phyloP scores from a whole-genome alignment of 2,113 vertebrate species.

The Puffinus mauretanicus region DNA sequence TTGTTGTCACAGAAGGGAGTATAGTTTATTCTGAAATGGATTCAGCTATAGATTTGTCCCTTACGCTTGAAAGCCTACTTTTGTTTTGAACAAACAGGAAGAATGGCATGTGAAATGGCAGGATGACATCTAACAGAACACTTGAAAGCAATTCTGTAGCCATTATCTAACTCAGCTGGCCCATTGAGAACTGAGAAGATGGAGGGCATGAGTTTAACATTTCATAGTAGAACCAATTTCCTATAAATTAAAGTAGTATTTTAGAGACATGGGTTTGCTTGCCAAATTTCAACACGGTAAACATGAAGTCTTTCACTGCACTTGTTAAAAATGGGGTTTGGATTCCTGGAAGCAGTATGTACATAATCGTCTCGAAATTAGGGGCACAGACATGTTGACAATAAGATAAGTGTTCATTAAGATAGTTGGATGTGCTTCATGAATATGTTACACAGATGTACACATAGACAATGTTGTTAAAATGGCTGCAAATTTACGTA shows the following conservation, averaged over 20 bases:
- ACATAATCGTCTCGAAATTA: not conserved
- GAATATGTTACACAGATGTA: not conserved
- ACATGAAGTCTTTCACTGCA: not conserved
- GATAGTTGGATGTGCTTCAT: not conserved
- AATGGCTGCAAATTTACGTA: fast-evolving
- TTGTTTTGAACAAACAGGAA: not conserved
- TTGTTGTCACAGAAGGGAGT: not conserved
- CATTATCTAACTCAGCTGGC: not conserved
- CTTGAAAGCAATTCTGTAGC: not conserved
- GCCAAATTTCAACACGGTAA: not conserved
- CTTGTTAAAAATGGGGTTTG: not conserved
- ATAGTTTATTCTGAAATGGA: not conserved
- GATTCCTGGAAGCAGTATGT: not conserved
- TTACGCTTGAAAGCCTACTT: not conserved
- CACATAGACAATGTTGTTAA: not conserved
- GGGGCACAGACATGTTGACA: not conserved
- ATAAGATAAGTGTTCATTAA: not conserved
- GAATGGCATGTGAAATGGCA: not conserved
- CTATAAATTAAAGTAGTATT: not conserved
- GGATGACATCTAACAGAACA: not conserved
- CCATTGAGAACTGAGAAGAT: not conserved
- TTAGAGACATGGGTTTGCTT: not conserved
- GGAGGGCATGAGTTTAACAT: not conserved
- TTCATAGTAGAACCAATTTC: not conserved
- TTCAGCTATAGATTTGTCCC: not conserved